Percentiles rank a stretch among this genome's conserved stretches.
Evolutionary conservation across 1,140 invertebrate species (phyloP).

Genomic region (Chionoecetes opilio): DNA sequence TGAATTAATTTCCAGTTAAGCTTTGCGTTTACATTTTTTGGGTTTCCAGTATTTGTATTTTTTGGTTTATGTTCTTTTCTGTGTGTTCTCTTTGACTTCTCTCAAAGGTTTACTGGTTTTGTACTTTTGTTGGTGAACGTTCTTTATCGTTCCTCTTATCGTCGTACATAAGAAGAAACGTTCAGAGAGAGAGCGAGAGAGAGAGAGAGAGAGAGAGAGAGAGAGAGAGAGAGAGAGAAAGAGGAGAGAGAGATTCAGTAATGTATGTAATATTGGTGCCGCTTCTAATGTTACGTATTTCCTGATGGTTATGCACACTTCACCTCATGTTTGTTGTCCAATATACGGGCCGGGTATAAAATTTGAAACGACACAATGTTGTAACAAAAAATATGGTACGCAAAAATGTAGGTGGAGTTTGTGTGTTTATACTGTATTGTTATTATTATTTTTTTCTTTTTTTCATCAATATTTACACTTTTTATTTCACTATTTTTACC

Average conservation of each 20-base stretch:
- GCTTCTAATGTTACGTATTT: too few relatives aligned
- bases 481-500: neutral
- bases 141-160: neutral
- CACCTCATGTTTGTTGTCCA: neutral
- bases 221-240: constrained; percentile 17
- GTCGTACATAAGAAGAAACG: neutral
- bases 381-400: neutral
- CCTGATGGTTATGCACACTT: neutral
- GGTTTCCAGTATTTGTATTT: neutral
- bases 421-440: neutral
- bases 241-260: neutral
- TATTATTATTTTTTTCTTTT: too few relatives aligned
- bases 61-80: neutral
- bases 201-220: neutral
- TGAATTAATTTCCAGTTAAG: too few relatives aligned
- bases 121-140: neutral
- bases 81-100: neutral
- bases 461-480: too few relatives aligned
- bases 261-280: too few relatives aligned
- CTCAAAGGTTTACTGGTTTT: neutral
- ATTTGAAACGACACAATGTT: neutral
- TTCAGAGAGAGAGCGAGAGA: neutral
- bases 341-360: neutral
- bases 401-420: neutral
- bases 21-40: neutral